Base-by-base conservation (phyloP, 2,888 invertebrate genomes). In the Sepiola atlantica region DNA sequence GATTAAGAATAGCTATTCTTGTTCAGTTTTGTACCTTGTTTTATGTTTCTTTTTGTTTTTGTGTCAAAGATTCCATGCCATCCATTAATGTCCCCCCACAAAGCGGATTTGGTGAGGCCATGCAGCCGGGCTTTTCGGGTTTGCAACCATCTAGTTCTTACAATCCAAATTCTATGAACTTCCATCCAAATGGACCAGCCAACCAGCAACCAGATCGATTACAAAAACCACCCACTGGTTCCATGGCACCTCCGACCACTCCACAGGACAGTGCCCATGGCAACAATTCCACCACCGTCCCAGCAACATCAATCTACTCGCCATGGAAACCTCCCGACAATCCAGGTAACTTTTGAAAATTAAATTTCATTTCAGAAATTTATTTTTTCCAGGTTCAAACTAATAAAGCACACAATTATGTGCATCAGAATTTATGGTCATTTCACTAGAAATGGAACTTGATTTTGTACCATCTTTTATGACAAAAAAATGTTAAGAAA, bases 261-360 rank as follows among this genome's bases (percentile, higher is more conserved):
- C 95, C 95, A 54, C 95, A 95, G 94, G 95, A 90, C 91, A 57
- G 57, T 90, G 32, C 20, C 57, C 57, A 93, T 61, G 55, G 90
- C 94, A 35, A 77, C 94, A 91, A 57, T 55, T 28, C 94, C 28
- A 45, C 35, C 32, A 61, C 55, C 35, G 57, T 55, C 28, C 55
- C 32, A 35, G 93, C 95, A 91, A 90, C 91, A 54, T 90, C 94
- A 35, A 91, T 94, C 21, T 92, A 94, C 90, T 94, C 95, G 35
- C 95, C 95, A 24, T 96, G 96, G 96, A 95, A 95, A 61, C 96
- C 96, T 32, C 96, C 96, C 3, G 94, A 95, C 20, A 96, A 96
- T 95, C 95, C 96, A 94, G 95, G 96, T 96, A 95, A 95, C 95
- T 77, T 14, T 32, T n/a, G n/a, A 57, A 57, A n/a, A n/a, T n/a